Evolutionary conservation across 2,888 invertebrate genomes (phyloP).

Genomic region (Hirtodrosophila histrioides): DNA sequence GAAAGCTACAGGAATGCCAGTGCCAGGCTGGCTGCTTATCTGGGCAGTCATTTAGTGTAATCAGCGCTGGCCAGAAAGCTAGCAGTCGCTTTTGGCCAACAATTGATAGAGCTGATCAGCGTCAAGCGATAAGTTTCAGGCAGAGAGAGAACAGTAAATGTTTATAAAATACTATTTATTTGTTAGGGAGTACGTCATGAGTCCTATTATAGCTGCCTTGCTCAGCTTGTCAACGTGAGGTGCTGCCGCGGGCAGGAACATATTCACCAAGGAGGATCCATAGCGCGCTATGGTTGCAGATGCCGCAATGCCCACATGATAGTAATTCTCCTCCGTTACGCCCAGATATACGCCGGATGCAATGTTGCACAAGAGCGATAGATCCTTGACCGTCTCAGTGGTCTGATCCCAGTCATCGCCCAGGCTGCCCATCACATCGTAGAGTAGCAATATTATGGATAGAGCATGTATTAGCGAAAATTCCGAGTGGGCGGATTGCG

Average conservation of each 20-base stretch:
- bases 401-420: slow-evolving; percentile 49
- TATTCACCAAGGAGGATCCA: not conserved
- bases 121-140: too few relatives aligned
- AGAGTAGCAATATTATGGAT: slow-evolving; percentile 66
- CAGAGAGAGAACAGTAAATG: too few relatives aligned
- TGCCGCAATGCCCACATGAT: slow-evolving; percentile 46
- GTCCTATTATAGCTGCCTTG: slow-evolving; percentile 31
- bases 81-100: not conserved
- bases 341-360: slow-evolving; percentile 61
- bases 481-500: slow-evolving; percentile 35
- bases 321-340: slow-evolving; percentile 49
- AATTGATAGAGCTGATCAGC: too few relatives aligned
- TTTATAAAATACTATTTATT: slow-evolving; percentile 2
- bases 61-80: slow-evolving; percentile 45
- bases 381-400: slow-evolving; percentile 62
- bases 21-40: slow-evolving; percentile 52
- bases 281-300: slow-evolving; percentile 46
- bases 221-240: slow-evolving; percentile 16
- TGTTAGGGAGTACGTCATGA: slow-evolving; percentile 35
- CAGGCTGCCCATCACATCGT: slow-evolving; percentile 62
- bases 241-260: not conserved
- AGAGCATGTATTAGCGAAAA: slow-evolving; percentile 67
- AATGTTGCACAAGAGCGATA: slow-evolving; percentile 67
- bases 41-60: slow-evolving; percentile 66
- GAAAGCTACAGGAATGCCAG: slow-evolving; percentile 61